Base-by-base conservation (phyloP, 2,888 invertebrate species). In the Disparrhopalites patrizii region DNA sequence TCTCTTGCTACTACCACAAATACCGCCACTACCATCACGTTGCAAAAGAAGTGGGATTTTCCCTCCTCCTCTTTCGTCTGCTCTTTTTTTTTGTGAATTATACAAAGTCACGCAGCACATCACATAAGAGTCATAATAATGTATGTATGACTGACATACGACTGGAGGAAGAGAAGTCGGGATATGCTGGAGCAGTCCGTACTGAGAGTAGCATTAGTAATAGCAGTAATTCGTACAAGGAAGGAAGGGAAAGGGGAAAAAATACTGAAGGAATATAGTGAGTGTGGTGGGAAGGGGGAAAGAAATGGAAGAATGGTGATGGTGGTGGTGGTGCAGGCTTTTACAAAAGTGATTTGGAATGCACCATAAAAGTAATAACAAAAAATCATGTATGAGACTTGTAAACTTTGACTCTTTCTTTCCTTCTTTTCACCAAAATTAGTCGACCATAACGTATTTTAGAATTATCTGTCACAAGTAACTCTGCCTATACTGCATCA, bases 391-490 rank as follows among this genome's bases (percentile, higher is more conserved):
- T 23, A 47, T 23, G 47, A 47, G 18, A 20, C 23, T 23, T 23
- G 47, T 47, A 20, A 47, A 47, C 30, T 55, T 55, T 31, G 55
- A 28, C 33, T 33, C 20, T 55, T 55, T 55, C 55, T 55, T 30
- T 55, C 15, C 20, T 20, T 36, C 56, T 36, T 56, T 56, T 56
- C 56, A 56, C 3, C 18, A 55, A 31, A 55, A 33, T 56, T 33
- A 56, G 33, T 56, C 33, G n/a, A 55, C 56, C 56, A 56, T 38
- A 38, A 33, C 47, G 47, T 23, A 47, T 47, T 47, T 7, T 20
- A 47, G 47, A 47, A 47, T 47, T 47, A 47, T 47, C 47, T 47
- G 13, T 8, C 47, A 47, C 13, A 47, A 47, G n/a, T n/a, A n/a
- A n/a, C n/a, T n/a, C n/a, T n/a, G n/a, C n/a, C n/a, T n/a, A n/a